Evolutionary conservation across 2,888 invertebrate species (phyloP).

Genomic region (Lampropteryx suffumata): DNA sequence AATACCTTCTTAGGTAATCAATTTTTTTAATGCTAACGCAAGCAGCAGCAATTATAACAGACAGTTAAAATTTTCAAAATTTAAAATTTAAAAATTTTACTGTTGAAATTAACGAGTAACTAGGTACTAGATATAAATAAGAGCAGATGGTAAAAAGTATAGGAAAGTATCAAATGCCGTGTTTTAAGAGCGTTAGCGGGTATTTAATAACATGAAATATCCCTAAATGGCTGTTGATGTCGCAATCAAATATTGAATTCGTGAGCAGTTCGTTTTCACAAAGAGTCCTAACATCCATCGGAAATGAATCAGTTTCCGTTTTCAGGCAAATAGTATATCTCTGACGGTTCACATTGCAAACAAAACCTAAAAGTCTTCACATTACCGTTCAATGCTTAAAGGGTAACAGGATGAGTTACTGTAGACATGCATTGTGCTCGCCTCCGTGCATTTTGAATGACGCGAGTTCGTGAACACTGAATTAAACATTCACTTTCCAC

Average conservation of each 20-base stretch:
- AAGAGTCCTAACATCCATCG: conserved; percentile 80
- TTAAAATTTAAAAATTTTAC: no score
- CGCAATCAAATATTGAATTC: conserved; percentile 79
- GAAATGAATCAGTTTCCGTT: conserved; percentile 82
- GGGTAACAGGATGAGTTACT: conserved; percentile 52
- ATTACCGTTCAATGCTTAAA: conserved; percentile 51
- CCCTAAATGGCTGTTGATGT: conserved; percentile 59
- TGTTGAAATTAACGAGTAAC: no score
- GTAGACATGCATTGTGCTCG: conserved; percentile 49
- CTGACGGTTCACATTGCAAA: conserved; percentile 53
- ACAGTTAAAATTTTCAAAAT: no score
- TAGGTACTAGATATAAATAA: no score
- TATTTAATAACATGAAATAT: neutral
- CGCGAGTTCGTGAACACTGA: conserved; percentile 53
- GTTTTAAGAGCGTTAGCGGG: neutral
- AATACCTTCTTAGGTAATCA: no score
- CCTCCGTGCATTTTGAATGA: conserved; percentile 56
- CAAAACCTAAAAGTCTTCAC: conserved; percentile 48
- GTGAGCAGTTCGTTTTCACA: conserved; percentile 78
- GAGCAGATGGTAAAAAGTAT: no score
- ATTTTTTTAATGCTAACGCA: no score
- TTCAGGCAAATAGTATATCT: conserved; percentile 73
- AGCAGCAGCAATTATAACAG: no score
- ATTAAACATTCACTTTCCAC: conserved; percentile 50
- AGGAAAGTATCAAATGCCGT: no score